Evolutionary conservation across 2,113 vertebrate genomes (phyloP).

Genomic region (Tachuris rubrigastra): DNA sequence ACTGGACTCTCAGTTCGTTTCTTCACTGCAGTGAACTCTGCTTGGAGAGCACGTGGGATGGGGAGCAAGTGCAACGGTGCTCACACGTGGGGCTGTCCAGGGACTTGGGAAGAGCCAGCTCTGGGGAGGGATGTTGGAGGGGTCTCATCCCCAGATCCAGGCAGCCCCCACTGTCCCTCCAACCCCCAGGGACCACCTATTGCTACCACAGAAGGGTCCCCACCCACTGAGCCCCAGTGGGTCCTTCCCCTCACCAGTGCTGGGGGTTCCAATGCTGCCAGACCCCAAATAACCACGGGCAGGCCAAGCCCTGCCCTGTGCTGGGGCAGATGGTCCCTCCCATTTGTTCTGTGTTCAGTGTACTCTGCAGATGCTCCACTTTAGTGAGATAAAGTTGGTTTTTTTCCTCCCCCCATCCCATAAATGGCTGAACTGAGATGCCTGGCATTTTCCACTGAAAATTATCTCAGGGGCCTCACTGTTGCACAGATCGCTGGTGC

Average conservation of each 20-base stretch:
- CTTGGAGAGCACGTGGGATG: accelerated
- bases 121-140: background rate
- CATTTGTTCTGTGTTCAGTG: background rate
- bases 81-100: accelerated
- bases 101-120: background rate
- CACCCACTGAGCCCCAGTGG: accelerated
- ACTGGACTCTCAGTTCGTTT: background rate
- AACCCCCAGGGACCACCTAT: background rate
- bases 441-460: background rate
- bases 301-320: background rate
- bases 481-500: background rate
- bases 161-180: background rate
- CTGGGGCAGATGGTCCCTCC: background rate
- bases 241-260: background rate
- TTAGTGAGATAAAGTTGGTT: background rate
- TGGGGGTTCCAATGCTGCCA: background rate
- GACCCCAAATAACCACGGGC: background rate
- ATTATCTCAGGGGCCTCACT: background rate
- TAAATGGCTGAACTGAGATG: background rate
- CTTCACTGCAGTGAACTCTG: background rate
- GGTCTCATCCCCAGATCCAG: background rate
- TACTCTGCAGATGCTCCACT: background rate
- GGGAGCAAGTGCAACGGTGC: accelerated
- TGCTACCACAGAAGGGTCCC: background rate
- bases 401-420: background rate